Evolutionary conservation across 2,888 invertebrate genomes (phyloP).

Genomic region (Andrena marginata): DNA sequence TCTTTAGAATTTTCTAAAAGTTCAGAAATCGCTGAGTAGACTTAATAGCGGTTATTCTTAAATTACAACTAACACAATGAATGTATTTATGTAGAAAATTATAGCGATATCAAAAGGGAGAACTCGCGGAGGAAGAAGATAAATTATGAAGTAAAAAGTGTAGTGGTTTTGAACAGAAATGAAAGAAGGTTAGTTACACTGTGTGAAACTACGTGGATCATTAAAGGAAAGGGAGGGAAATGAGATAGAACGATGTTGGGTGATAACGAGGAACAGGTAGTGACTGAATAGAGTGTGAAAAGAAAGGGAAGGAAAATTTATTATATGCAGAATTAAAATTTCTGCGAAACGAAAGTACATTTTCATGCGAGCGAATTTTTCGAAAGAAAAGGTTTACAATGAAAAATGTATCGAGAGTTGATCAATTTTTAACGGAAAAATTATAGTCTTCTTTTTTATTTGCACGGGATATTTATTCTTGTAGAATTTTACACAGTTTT

Average conservation of each 20-base stretch:
- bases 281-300: neutral
- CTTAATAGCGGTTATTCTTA: no score
- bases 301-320: neutral
- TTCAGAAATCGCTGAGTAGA: no score
- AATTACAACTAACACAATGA: neutral
- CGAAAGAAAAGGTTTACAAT: no score
- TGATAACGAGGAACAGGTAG: conserved; percentile 2
- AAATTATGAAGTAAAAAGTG: neutral
- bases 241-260: neutral
- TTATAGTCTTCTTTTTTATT: no score
- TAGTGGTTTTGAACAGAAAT: neutral
- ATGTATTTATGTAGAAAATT: neutral
- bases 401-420: no score
- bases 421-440: no score
- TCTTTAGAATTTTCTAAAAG: no score
- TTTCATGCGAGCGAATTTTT: no score
- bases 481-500: neutral
- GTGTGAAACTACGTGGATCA: neutral
- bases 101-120: neutral
- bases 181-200: neutral
- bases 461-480: no score
- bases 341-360: no score
- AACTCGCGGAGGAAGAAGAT: neutral
- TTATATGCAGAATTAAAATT: no score
- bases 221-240: neutral